phyloP scores from a whole-genome alignment of 2,888 invertebrate species.

The Dynastes maya region DNA sequence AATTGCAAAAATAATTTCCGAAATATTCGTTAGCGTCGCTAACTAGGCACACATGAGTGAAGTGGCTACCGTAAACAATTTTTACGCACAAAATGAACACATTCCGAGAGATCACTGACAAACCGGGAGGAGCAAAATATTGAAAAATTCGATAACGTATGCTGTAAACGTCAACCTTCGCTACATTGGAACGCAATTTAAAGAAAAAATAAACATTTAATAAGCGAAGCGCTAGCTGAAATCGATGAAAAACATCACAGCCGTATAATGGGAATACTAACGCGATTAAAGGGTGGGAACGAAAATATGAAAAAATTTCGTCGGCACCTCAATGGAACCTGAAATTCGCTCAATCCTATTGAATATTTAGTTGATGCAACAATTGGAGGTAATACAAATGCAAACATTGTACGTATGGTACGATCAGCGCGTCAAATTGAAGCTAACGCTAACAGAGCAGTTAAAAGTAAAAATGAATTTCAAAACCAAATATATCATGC shows the following conservation, averaged over 20 bases:
- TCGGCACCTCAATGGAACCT: too few relatives aligned
- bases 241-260: neutral
- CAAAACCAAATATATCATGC: too few relatives aligned
- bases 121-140: neutral
- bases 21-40: neutral
- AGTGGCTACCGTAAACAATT: neutral
- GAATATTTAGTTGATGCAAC: too few relatives aligned
- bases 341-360: too few relatives aligned
- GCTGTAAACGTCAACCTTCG: neutral
- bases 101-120: neutral
- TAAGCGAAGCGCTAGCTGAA: neutral
- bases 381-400: too few relatives aligned
- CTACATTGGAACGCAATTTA: conserved; percentile 1
- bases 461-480: too few relatives aligned
- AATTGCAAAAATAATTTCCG: neutral
- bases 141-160: neutral
- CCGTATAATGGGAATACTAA: neutral
- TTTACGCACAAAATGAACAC: neutral
- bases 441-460: too few relatives aligned
- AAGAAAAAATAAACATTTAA: conserved; percentile 11
- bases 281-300: neutral
- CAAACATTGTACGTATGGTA: too few relatives aligned
- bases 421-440: too few relatives aligned
- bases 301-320: too few relatives aligned
- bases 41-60: neutral